Evolutionary conservation across 2,888 invertebrate genomes (phyloP), one percentile per base, ranked within the genome.

Genomic region (Brenthis hecate): DNA sequence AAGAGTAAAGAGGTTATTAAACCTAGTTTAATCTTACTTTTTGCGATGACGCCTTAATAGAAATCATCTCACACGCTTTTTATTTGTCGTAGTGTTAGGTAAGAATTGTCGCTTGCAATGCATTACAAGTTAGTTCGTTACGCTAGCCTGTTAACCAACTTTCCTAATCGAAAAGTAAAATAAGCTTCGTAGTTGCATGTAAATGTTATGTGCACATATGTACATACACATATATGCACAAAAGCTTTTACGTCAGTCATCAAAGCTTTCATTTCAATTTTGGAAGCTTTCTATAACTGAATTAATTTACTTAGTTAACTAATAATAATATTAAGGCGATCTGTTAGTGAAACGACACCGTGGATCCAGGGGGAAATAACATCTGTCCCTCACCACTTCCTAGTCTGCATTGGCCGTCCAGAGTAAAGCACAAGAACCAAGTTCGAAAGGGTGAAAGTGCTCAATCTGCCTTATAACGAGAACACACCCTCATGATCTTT

Each of bases 111-210:
- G 64, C 60, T 58, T 66, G 57, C 51, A 51, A 58, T 62, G 68
- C 50, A 53, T 62, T 62, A 56, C 57, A 62, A 57, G 66, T 62
- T 32, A 60, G 36, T 50, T 60, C 13, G 68, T 67, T 66, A 58
- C 53, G 66, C 61, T 71, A 68, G 60, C 60, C 54, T 56, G 68
- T 56, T 61, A 71, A 47, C 55, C 70, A 72, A 69, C 74, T 75
- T 75, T 75, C 73, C 56, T 69, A 56, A 70, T 73, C 61, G 63
- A 62, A 61, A 69, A 56, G 65, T 60, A 60, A 65, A 68, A 66
- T 61, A 69, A 61, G 56, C 56, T 65, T 56, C 55, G 53, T 50
- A 66, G 65, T 65, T 43, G 36, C 36, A 57, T 51, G 43, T 62
- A 60, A 13, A 5, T 60, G 50, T 60, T 60, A 60, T n/a, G 50